Evolutionary conservation across 1,140 invertebrate species (phyloP).

Genomic region (Phenacoccus solenopsis): DNA sequence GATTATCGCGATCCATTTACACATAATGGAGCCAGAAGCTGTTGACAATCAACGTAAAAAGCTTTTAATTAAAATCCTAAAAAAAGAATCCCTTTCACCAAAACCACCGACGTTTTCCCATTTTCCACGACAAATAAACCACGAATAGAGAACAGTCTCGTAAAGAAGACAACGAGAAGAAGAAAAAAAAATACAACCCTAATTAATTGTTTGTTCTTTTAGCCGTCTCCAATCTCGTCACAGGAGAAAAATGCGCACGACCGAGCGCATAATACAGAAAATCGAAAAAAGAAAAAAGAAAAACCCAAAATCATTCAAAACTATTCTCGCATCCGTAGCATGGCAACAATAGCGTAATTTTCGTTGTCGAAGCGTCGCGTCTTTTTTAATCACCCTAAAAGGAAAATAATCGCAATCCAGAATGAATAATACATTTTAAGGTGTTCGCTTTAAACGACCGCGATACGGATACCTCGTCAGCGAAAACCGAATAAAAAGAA

Average conservation of each 20-base stretch:
- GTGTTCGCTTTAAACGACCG: background rate
- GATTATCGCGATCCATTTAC: no score
- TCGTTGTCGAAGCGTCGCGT: background rate
- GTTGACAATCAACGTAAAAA: no score
- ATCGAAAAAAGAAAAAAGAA: no score
- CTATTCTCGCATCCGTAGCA: background rate
- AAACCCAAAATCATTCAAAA: background rate
- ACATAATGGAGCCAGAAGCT: no score
- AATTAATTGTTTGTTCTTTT: constrained; percentile 3
- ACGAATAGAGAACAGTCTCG: background rate
- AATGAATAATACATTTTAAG: background rate
- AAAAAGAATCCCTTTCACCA: no score
- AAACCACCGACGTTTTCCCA: background rate
- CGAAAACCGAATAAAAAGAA: background rate
- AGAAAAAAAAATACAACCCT: background rate
- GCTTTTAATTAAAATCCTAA: no score
- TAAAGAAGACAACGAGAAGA: background rate
- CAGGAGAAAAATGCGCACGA: background rate
- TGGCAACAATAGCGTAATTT: background rate
- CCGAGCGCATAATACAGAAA: no score
- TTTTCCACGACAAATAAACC: background rate
- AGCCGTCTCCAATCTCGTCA: background rate
- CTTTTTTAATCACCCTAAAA: constrained; percentile 3
- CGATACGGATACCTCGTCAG: background rate
- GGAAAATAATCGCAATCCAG: background rate